Evolutionary conservation across 2,888 invertebrate genomes (phyloP), one percentile per base, ranked within the genome.

Genomic region (Electrophaes corylata): DNA sequence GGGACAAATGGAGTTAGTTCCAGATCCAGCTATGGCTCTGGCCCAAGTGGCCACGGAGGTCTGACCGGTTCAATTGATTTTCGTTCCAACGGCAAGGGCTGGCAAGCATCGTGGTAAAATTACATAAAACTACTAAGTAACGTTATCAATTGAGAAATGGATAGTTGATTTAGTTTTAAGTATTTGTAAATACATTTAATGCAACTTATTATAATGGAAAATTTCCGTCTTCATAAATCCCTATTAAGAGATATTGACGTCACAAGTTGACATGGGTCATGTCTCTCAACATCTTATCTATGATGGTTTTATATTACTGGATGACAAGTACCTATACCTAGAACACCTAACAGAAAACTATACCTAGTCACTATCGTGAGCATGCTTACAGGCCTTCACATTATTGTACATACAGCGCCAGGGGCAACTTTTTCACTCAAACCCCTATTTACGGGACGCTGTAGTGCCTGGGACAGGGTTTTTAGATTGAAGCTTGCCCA

Each of bases 81-180:
- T 23, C 50, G 47, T 1, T 59, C 59, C 11, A 50, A 59, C 18
- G 53, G 35, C 14, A 59, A 59, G 18, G 43, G 46, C 12, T 59
- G 59, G 59, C 54, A 59, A n/a, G 54, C 59, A 18, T 35, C 50
- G 16, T 59, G 59, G 59, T 59, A 10, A 59, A 45, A 14, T 10
- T 26, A 35, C 37, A 26, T 16, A 5, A 11, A 46, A 40, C 31
- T n/a, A n/a, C 20, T 19, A 20, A n/a, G 6, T 6, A 23, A 23
- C 31, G 39, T 31, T 31, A 12, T 10, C 39, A 31, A 16, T 52
- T 52, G 19, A 14, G 52, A 37, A 35, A 29, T 19, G 29, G 44
- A 46, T 31, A 20, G 40, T 18, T 19, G 39, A 52, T 18, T 39
- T 33, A 41, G 39, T 20, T 31, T 43, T 19, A 41, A 41, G 14